Evolutionary conservation across 1,140 invertebrate genomes (phyloP), one percentile per base, ranked within the genome.

Genomic region (Tribolium madens): DNA sequence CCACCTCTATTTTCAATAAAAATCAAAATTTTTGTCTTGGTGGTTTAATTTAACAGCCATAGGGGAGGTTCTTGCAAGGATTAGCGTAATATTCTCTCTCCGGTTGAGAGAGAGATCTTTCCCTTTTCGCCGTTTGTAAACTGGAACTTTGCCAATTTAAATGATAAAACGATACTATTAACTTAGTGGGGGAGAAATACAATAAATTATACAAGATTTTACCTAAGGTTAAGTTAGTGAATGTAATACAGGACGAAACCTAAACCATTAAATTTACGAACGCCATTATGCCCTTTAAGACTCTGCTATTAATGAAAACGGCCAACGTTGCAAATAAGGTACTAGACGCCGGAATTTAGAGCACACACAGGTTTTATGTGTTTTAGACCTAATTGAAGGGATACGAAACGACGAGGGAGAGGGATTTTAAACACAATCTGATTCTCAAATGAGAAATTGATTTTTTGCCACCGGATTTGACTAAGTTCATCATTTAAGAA

Each of bases 111-210:
- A 26, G 21, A 26, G 21, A 70, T 74, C 78, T 74, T 76, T 76
- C 78, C 75, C 75, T 73, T 64, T 64, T 70, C 53, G 64, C 74
- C 78, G 78, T 79, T 70, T 76, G 75, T 76, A 73, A 31, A 74
- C 75, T 78, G 77, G 77, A 82, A 82, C 78, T 82, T 82, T 76
- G 76, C 79, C 80, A 82, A 82, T 82, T 81, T 79, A 82, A 82
- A 82, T 82, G 81, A 82, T 82, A 82, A 82, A 82, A 82, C 77
- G 81, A 80, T 81, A 82, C 81, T 80, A 82, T 82, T 82, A 82
- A 82, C 77, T 82, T 82, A 76, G 76, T 21, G 71, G 77, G 80
- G 78, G 68, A 76, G 78, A 68, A 76, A 74, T 76, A 76, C 79
- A 50, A 80, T 81, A 81, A 80, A 81, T 81, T 81, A 81, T 79